Evolutionary conservation across 2,797 vertebrate species (phyloP).

Genomic region (Pseudochaenichthys georgianus): DNA sequence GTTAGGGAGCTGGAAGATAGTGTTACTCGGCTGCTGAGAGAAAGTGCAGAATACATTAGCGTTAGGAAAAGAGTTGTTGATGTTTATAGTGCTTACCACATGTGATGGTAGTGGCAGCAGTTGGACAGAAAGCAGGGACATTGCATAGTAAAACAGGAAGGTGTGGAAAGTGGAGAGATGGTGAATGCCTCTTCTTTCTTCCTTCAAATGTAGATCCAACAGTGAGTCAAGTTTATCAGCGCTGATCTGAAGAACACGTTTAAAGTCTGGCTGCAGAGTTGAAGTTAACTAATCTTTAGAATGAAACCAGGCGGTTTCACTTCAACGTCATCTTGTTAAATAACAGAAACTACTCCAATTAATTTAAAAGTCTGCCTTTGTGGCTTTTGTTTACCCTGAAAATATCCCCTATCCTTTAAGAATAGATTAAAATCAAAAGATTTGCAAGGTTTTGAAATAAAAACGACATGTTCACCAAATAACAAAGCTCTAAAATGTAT

Average conservation of each 20-base stretch:
- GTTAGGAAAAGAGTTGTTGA: conserved; percentile 37
- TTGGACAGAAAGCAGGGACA: conserved; percentile 53
- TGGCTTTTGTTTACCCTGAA: neutral
- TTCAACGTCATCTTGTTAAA: conserved; percentile 11
- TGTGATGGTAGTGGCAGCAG: conserved; percentile 41
- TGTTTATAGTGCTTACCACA: conserved; percentile 43
- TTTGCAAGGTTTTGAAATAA: conserved; percentile 3
- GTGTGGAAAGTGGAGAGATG: conserved; percentile 35
- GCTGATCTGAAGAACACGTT: conserved; percentile 1
- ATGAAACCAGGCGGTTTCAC: neutral
- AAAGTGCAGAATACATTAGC: conserved; percentile 29
- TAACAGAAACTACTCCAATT: neutral
- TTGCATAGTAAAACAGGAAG: conserved; percentile 58
- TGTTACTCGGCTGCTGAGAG: conserved; percentile 17
- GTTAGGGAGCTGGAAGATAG: conserved; percentile 10
- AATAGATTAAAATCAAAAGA: neutral
- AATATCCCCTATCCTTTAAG: neutral
- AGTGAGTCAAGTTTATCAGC: conserved; percentile 12
- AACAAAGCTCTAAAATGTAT: conserved; percentile 10
- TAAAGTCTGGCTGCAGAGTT: neutral
- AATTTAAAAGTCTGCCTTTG: conserved; percentile 2
- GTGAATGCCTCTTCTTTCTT: conserved; percentile 2
- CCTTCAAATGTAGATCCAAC: conserved; percentile 25
- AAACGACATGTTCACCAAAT: conserved; percentile 3
- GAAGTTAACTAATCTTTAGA: conserved; percentile 13